Base-by-base conservation (phyloP, 1,140 invertebrate species). In the Dreissena polymorpha region DNA sequence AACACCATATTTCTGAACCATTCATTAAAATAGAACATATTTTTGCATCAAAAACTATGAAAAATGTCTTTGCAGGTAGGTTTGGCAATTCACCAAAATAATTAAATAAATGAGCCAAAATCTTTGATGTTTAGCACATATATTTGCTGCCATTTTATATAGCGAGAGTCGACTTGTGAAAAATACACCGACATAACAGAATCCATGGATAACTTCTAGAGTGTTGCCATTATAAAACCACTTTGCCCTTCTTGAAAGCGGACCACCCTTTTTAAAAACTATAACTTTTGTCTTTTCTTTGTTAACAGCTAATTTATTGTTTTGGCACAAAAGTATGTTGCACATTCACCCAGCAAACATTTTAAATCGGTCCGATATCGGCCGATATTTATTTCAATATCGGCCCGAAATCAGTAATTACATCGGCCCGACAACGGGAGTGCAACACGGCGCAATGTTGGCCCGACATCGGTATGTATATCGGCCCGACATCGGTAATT, bases 221-320 rank as follows among this genome's bases (percentile, higher is more conserved):
- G 1, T 16, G 55, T 72, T 53, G 55, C 55, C 55, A 21, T 72
- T 25, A 53, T 25, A 53, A 21, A 51, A 53, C 70, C 68, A 70
- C 68, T 70, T 70, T 21, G 27, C 68, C n/a, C 50, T 16, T 70
- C 50, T 70, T 13, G 25, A 49, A 39, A 70, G 29, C 50, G 39
- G 68, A 18, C 68, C 68, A 29, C 68, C 68, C 8, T 70, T 70
- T 70, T 70, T 70, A 39, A 70, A 70, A 13, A 70, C 68, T 3
- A 70, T 10, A 25, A 70, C 27, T 70, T 70, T 70, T n/a, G 29
- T 25, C 27, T 70, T 70, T 39, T 70, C 16, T 10, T 49, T 49
- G 50, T 70, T 49, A 39, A 70, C n/a, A 29, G 25, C 50, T 10
- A 70, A 49, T 27, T 49, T 49, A 29, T 18, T 49, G 16, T 70